Base-by-base conservation (phyloP, 1,140 invertebrate species). In the Dryas iulia region DNA sequence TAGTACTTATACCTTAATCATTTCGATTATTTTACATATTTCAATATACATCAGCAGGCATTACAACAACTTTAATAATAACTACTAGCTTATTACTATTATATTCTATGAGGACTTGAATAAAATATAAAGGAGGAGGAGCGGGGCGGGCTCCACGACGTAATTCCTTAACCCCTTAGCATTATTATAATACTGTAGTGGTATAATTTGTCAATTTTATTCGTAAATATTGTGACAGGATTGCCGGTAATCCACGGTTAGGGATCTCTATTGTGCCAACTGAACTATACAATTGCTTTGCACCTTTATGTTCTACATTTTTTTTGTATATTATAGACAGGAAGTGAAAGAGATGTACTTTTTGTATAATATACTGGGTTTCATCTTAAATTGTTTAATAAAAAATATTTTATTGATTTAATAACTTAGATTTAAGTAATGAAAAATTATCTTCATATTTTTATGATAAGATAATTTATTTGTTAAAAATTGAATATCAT, bases 201-300 rank as follows among this genome's bases (percentile, higher is more conserved):
- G 28, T 25, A 47, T 35, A 59, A 60, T 70, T 68, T 60, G 61
- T 59, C 65, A 70, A 70, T 70, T 64, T 64, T 64, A 60, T 59
- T 59, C 68, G 30, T 62, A 64, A 72, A 72, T 72, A 72, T 72
- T 72, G 12, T 72, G 71, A 72, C 71, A 72, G 58, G 23, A 25
- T 6, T 24, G 23, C 23, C 23, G 52, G 14, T 58, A 30, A 61
- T 59, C 63, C 63, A 39, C 58, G 30, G 58, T 58, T 67, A 66
- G 57, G 64, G 62, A 65, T 39, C 35, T 39, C 35, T 7, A 39
- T 39, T 39, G 35, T 39, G 6, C 26, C 26, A n/a, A 39, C 35
- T 14, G 5, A 39, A 18, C 35, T 39, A 39, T 39, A 39, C 52
- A 54, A 23, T 54, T 54, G 8, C 8, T 52, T 7, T 12, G 10